phyloP scores from a whole-genome alignment of 2,113 vertebrate genomes.

The Limanda limanda region DNA sequence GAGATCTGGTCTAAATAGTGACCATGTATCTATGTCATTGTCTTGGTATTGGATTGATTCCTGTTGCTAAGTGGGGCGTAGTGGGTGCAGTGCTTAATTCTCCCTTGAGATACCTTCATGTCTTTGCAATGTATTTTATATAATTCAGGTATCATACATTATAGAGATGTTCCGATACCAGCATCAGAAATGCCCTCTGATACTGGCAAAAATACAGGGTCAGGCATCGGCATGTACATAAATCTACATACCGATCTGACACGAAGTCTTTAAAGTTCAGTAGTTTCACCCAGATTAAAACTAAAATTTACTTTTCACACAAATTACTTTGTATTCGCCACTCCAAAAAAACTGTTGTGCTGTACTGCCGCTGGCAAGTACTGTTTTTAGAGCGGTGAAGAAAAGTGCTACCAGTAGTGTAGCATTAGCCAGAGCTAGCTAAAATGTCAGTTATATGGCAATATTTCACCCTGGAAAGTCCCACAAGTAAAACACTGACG shows the following conservation, averaged over 20 bases:
- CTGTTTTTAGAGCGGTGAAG: no score
- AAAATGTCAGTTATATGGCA: no score
- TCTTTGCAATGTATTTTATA: conserved; percentile 19
- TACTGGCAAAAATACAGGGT: background rate
- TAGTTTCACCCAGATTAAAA: background rate
- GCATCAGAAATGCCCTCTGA: background rate
- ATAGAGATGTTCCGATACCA: background rate
- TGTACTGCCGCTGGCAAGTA: no score
- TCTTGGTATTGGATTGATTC: conserved; percentile 74
- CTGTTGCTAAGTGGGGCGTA: conserved; percentile 29
- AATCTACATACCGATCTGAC: no score
- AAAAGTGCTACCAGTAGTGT: no score
- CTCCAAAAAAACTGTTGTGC: no score
- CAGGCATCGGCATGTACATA: no score
- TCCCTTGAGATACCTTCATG: conserved; percentile 39
- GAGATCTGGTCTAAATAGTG: conserved; percentile 38
- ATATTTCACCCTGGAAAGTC: no score
- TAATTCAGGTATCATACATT: background rate
- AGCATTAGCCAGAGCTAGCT: no score
- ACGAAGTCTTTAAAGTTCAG: background rate
- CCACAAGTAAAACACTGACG: no score
- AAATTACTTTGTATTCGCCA: no score
- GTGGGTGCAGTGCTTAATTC: conserved; percentile 31
- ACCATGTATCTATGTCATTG: conserved; percentile 37
- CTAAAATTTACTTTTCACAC: no score